phyloP scores from a whole-genome alignment of 2,797 vertebrate species.

The Pogoniulus pusillus region DNA sequence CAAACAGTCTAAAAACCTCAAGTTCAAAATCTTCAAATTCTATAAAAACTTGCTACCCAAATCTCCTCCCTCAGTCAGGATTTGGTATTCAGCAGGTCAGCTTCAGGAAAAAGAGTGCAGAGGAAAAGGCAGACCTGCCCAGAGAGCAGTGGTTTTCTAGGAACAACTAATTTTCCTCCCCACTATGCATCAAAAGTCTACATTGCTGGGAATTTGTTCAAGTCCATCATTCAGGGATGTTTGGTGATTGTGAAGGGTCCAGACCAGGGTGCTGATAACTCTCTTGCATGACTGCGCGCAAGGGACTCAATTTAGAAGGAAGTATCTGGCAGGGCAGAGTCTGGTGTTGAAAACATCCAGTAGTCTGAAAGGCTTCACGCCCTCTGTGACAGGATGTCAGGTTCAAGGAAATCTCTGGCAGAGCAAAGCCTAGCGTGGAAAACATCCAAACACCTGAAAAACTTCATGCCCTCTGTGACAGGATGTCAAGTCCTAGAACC shows the following conservation, averaged over 20 bases:
- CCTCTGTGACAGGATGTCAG: conserved; percentile 68
- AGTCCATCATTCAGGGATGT: conserved; percentile 38
- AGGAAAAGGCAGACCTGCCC: background rate
- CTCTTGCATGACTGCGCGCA: conserved; percentile 39
- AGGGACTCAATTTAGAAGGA: conserved; percentile 65
- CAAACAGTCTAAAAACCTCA: background rate
- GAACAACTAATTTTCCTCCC: background rate
- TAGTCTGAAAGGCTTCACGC: conserved; percentile 65
- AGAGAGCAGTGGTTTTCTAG: background rate
- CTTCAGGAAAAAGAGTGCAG: background rate
- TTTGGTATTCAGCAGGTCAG: background rate
- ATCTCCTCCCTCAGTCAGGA: background rate
- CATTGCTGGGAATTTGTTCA: conserved; percentile 54
- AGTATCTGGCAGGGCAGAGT: conserved; percentile 56
- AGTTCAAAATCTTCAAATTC: background rate
- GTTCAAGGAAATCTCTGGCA: conserved; percentile 64
- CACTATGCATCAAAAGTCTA: background rate
- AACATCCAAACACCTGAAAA: conserved; percentile 58
- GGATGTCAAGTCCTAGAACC: conserved; percentile 44
- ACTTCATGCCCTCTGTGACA: conserved; percentile 46
- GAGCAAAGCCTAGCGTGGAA: conserved; percentile 48
- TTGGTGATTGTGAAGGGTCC: conserved; percentile 48
- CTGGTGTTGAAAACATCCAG: conserved; percentile 65
- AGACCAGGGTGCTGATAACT: conserved; percentile 36
- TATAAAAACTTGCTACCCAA: background rate